Conservation (phyloP, 2,797 vertebrate genomes). For the Triplophysa yarkandensis region DNA sequence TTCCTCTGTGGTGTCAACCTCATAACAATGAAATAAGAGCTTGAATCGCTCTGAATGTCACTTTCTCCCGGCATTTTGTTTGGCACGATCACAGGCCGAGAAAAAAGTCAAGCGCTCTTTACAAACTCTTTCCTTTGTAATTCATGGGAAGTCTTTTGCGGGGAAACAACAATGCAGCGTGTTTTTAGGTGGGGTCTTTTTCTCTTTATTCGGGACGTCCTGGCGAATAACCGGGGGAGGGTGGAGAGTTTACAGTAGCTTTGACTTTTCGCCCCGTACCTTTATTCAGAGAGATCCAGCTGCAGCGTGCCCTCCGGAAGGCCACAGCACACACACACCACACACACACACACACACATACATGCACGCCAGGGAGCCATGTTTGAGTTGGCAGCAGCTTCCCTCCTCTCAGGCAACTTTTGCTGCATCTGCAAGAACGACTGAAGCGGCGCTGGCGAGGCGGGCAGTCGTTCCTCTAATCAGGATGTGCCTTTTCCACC, state of each 20-base stretch:
- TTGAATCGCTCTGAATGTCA: conserved; percentile 76
- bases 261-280: conserved; percentile 86
- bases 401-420: conserved; percentile 81
- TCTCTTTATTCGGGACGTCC: conserved; percentile 81
- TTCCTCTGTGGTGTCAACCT: conserved; percentile 76
- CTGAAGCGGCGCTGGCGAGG: conserved; percentile 76
- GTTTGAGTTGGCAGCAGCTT: conserved; percentile 93
- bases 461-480: conserved; percentile 77
- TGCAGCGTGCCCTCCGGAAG: conserved; percentile 95
- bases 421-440: conserved; percentile 95
- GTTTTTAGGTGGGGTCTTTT: conserved; percentile 75
- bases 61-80: conserved; percentile 73
- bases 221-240: conserved; percentile 75
- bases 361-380: conserved; percentile 77
- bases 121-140: conserved; percentile 62
- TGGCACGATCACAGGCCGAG: conserved; percentile 65
- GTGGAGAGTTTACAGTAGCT: conserved; percentile 88
- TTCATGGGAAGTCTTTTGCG: conserved; percentile 69
- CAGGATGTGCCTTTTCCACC: conserved; percentile 94
- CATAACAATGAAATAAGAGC: conserved; percentile 77
- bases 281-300: conserved; percentile 89
- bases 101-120: conserved; percentile 61
- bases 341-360: conserved; percentile 56
- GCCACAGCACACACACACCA: conserved; percentile 78
- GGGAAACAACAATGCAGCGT: conserved; percentile 64